Percentiles rank a stretch among this genome's conserved stretches.
Evolutionary conservation across 2,888 invertebrate genomes (phyloP).

Genomic region (Keiferia lycopersicella): DNA sequence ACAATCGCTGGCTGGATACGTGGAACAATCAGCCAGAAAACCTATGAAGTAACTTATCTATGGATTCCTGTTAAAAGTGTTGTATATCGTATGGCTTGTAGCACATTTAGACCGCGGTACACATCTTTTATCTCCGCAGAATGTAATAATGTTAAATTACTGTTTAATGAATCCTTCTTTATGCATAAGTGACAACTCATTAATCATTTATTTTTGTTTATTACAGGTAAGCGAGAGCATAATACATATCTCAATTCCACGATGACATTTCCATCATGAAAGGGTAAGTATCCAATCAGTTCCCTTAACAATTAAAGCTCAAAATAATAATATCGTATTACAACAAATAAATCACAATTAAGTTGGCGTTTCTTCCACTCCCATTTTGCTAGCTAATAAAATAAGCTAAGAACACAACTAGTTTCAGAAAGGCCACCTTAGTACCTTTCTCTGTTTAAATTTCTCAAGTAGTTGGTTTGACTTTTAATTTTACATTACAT

Average conservation of each 20-base stretch:
- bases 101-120: no score
- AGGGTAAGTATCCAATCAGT: conserved; percentile 8
- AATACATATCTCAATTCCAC: not conserved
- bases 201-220: not conserved
- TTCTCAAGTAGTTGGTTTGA: no score
- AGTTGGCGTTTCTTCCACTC: conserved; percentile 32
- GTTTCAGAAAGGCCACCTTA: not conserved
- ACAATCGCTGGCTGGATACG: not conserved
- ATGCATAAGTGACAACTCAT: not conserved
- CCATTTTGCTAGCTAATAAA: conserved; percentile 3
- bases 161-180: no score
- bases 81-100: no score
- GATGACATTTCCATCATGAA: not conserved
- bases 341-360: conserved; percentile 13
- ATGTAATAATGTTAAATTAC: no score
- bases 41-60: not conserved
- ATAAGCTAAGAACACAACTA: not conserved
- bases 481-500: no score
- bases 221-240: not conserved
- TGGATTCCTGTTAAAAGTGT: no score
- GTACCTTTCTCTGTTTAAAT: not conserved
- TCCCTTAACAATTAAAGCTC: not conserved
- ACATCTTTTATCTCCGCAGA: no score
- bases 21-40: not conserved
- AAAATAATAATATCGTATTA: conserved; percentile 1